A percentile compares a stretch with the other conserved stretches of the same genome.
phyloP scores from a whole-genome alignment of 2,113 vertebrate species.

The Xenus cinereus region DNA sequence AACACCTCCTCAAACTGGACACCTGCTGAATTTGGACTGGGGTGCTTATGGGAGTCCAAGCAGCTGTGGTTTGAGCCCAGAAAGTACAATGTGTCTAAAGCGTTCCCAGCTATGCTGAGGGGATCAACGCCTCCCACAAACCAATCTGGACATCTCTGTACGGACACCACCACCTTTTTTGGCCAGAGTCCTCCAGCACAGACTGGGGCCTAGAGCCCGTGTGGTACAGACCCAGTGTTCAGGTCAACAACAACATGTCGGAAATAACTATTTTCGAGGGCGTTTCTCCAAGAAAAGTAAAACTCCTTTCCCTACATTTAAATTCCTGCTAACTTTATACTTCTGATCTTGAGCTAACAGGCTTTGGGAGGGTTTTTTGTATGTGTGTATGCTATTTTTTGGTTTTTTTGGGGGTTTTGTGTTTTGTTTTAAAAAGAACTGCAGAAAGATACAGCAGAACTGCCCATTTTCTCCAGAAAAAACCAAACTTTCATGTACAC shows the following conservation, averaged over 20 bases:
- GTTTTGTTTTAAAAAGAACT: not conserved
- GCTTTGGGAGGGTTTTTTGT: not conserved
- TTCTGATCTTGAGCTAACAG: not conserved
- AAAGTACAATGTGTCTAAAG: not conserved
- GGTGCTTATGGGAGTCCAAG: not conserved
- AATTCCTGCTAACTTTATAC: not conserved
- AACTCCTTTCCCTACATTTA: not conserved
- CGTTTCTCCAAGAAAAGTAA: not conserved
- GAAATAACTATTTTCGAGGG: not conserved
- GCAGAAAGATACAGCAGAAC: not conserved
- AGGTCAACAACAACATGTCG: not conserved
- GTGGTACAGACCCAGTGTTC: not conserved
- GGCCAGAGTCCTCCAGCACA: not conserved
- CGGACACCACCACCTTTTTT: not conserved
- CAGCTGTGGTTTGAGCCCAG: not conserved
- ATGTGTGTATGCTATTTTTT: not conserved
- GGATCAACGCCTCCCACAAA: not conserved
- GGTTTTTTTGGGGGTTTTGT: not conserved
- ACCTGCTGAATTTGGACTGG: not conserved
- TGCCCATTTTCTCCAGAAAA: not conserved
- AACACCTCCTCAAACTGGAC: not conserved
- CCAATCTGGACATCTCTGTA: rapidly evolving
- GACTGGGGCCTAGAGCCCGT: rapidly evolving
- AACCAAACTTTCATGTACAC: not conserved
- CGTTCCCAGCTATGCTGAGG: not conserved